phyloP scores from a whole-genome alignment of 2,888 invertebrate genomes.

The Protophormia terraenovae region DNA sequence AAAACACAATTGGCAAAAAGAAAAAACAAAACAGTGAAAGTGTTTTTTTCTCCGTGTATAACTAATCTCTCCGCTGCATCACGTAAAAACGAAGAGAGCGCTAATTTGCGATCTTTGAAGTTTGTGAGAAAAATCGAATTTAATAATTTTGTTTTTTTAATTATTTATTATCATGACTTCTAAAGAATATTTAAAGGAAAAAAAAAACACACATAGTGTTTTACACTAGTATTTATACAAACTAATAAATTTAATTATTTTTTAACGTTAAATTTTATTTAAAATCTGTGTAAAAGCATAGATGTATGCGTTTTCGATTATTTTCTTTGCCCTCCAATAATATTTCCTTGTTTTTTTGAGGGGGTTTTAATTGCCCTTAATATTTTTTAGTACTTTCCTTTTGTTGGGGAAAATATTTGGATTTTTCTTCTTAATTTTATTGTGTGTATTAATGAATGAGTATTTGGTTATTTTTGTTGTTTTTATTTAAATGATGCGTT shows the following conservation, averaged over 20 bases:
- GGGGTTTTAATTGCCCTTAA: constrained; percentile 40
- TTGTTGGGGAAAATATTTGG: constrained; percentile 2
- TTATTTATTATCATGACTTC: constrained; percentile 28
- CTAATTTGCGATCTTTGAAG: not conserved
- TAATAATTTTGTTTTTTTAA: constrained; percentile 14
- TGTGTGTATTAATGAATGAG: not conserved
- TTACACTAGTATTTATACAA: not conserved
- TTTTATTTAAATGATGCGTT: constrained; percentile 32
- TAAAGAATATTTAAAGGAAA: constrained; percentile 19
- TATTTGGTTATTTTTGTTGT: not conserved
- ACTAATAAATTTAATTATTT: not conserved
- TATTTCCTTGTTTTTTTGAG: not conserved
- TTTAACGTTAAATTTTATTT: constrained; percentile 4
- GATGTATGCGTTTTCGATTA: not conserved
- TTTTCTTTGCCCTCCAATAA: not conserved
- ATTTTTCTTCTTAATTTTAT: constrained; percentile 5
- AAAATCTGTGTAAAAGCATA: not conserved
- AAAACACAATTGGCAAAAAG: constrained; percentile 54
- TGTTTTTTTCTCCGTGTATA: constrained; percentile 48
- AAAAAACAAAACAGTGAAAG: constrained; percentile 61
- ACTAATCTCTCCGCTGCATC: not conserved
- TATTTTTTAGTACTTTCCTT: not conserved
- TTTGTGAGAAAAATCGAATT: not conserved
- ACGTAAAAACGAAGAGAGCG: not conserved
- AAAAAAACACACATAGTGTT: not conserved